Base-by-base conservation (phyloP, 2,888 invertebrate species). In the Oscheius sp. region DNA sequence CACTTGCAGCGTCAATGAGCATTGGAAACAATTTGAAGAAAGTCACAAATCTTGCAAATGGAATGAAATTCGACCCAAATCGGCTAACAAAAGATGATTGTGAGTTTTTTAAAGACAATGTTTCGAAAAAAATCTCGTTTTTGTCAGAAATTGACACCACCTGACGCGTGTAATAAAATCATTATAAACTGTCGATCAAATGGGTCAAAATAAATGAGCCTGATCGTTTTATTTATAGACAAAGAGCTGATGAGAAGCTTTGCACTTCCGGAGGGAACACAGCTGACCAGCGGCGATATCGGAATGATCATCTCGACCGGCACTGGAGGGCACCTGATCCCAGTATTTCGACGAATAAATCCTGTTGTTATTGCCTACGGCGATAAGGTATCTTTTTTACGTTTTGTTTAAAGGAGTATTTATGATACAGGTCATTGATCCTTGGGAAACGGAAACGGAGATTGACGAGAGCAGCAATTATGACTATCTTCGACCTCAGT, bases 251-350 rank as follows among this genome's bases (percentile, higher is more conserved):
- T 61, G 21, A 43, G 45, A 21, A n/a, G 41, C n/a, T 61, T 61
- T 21, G 41, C 61, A n/a, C 45, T 61, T 7, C 16, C 18, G 21
- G 43, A 41, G 6, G 61, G 61, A 5, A 41, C 43, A 21, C 61
- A 61, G 25, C n/a, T 61, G 41, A 43, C 41, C 41, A 61, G 43
- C 25, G n/a, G 16, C 1, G 61, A 61, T 43, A 41, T 61, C 23
- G 61, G 61, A 61, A 61, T 61, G 61, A n/a, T 61, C 21, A 18
- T 61, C 16, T n/a, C 61, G 9, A 61, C 61, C n/a, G 61, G 61
- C 16, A 41, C 43, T 43, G 61, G 61, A 21, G 43, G 41, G 21
- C 61, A 61, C 21, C 18, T 21, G 9, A 35, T 61, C n/a, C 61
- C 61, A 1, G 61, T 61, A 7, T 61, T 41, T 43, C 41, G 61